Base-by-base conservation (phyloP, 2,113 vertebrate genomes). In the Amphiprion percula region DNA sequence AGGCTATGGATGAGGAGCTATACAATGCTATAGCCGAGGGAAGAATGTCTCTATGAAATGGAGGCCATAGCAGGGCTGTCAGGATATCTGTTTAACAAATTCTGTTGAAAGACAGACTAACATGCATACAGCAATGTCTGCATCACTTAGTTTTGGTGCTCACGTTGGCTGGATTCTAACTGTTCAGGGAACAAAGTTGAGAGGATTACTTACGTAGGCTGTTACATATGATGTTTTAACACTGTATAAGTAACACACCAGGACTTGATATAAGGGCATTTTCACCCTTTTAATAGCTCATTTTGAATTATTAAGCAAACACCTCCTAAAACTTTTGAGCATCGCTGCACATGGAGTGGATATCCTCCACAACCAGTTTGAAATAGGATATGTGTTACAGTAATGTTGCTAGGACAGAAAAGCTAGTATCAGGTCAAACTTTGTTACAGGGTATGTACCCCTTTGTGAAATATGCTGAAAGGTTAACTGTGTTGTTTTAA, bases 1-100 rank as follows among this genome's bases (percentile, higher is more conserved):
- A 97, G 52, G 92, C 88, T 0, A 55, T 98, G 63, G 94, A 95
- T 0, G 95, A 96, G 62, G 80, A 85, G 44, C 82, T 97, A 21
- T 94, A 95, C 23, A 88, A 60, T 8, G 89, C 91, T 60, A 94
- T 98, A 79, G 84, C 72, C 0, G 90, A 95, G 0, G 96, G 96
- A 4, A 94, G 91, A 74, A 91, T 94, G 49, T 81, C 93, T 46
- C 92, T 97, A 85, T 96, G 94, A 96, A 24, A 21, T 30, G 71
- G 24, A 46, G 26, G n/a, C 9, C 28, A 17, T 30, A 67, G 61
- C 24, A 44, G 6, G 46, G 21, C 60, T 28, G 66, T 52, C 70
- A 33, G 17, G 39, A 61, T 52, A 53, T 62, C 66, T 78, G 19
- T 70, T 56, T 49, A 55, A 76, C 49, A 62, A 37, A 15, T 77